Conservation (phyloP, 2,113 vertebrate genomes). For the Theristicus caerulescens region DNA sequence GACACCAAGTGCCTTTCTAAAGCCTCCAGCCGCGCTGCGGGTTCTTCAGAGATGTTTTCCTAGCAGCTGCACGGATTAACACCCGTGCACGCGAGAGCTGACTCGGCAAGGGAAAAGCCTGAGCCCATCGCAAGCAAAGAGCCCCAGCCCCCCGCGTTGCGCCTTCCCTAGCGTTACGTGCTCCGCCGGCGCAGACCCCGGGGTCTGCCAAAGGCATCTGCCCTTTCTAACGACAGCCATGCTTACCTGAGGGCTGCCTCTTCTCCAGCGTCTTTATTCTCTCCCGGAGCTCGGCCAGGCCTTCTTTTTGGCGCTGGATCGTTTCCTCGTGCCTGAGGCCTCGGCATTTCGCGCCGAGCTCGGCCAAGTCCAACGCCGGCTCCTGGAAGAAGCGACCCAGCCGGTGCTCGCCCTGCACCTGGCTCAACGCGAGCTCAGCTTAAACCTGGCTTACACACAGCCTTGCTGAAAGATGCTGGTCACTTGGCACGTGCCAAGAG, state of each 20-base stretch:
- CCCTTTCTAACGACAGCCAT: too few species aligned
- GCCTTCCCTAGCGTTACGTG: neutral
- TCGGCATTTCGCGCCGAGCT: slow-evolving; percentile 66
- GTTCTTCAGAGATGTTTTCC: neutral
- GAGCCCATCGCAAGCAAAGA: accelerated
- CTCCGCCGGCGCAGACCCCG: accelerated
- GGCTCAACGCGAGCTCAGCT: accelerated
- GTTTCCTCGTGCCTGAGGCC: slow-evolving; percentile 75
- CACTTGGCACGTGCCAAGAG: neutral
- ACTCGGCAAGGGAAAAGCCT: too few species aligned
- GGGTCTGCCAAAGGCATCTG: neutral
- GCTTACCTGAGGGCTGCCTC: slow-evolving; percentile 22
- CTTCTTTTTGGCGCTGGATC: slow-evolving; percentile 74
- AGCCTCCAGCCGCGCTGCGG: accelerated
- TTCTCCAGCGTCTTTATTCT: slow-evolving; percentile 71
- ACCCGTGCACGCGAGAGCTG: accelerated
- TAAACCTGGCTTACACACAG: neutral
- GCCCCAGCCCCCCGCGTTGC: neutral
- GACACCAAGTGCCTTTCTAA: too few species aligned
- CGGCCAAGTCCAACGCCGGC: slow-evolving; percentile 21
- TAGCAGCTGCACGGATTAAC: too few species aligned
- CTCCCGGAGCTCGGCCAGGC: slow-evolving; percentile 67
- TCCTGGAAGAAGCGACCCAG: neutral
- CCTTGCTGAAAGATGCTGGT: accelerated
- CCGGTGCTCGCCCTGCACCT: neutral